Evolutionary conservation across 2,888 invertebrate species (phyloP).

Genomic region (Brachycybe producta): DNA sequence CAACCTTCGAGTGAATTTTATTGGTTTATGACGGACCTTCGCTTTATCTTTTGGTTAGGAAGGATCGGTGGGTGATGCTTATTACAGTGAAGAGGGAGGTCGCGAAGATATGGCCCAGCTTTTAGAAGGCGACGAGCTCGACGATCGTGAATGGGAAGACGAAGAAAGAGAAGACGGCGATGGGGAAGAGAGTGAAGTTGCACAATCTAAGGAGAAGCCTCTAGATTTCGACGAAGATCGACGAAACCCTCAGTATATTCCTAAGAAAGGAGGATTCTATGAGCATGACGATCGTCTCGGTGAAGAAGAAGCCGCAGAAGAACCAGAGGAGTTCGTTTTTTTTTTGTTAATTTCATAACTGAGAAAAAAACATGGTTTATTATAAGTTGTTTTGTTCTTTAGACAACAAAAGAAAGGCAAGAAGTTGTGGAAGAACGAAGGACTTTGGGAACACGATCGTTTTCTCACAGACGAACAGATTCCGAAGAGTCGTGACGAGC

Average conservation of each 20-base stretch:
- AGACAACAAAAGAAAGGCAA: no score
- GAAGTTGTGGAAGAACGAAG: conserved; percentile 42
- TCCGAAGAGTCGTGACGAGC: conserved; percentile 71
- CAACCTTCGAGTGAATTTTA: no score
- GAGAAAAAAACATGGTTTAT: neutral
- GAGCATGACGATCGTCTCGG: conserved; percentile 82
- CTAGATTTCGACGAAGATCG: conserved; percentile 88
- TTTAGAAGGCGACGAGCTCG: conserved; percentile 28
- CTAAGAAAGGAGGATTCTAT: conserved; percentile 88
- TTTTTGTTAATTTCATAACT: neutral
- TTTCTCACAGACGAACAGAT: conserved; percentile 65
- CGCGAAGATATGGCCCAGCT: conserved; percentile 28
- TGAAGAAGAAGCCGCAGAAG: conserved; percentile 41
- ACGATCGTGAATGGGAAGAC: conserved; percentile 26
- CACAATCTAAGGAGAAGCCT: conserved; percentile 36
- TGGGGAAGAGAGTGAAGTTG: conserved; percentile 39
- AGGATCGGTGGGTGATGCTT: no score
- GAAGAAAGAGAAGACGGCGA: conserved; percentile 43
- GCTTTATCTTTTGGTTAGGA: no score
- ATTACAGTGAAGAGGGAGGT: conserved; percentile 24
- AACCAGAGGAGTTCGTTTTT: conserved; percentile 39
- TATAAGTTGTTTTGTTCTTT: neutral
- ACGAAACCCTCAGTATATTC: conserved; percentile 93
- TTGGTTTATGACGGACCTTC: no score
- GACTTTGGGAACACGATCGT: conserved; percentile 74